These are phyloP conservation scores for Temnothorax ravouxi DNA, from an alignment of 2,888 invertebrate genomes.

Conservation along the genomic window DNA sequence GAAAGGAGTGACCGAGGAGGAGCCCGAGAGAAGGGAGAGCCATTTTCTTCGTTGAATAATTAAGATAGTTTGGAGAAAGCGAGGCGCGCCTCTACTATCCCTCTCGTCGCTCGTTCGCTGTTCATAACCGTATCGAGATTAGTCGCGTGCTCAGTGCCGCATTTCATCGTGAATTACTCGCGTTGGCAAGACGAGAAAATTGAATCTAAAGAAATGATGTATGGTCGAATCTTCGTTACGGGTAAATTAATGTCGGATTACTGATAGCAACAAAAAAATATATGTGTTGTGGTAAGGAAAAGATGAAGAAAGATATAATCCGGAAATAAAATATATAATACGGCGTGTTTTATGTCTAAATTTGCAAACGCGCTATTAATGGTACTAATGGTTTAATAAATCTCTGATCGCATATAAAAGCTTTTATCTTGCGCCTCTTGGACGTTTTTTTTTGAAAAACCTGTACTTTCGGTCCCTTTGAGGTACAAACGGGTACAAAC, in stretches of 20 bases:
- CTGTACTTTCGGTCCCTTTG: too few species aligned
- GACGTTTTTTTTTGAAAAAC: too few species aligned
- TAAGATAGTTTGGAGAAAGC: conserved; percentile 51
- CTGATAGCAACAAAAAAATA: not conserved
- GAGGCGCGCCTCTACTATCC: conserved; percentile 31
- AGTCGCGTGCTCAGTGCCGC: not conserved
- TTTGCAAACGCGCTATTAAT: not conserved
- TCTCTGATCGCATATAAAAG: not conserved
- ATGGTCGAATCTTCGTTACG: not conserved
- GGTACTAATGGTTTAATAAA: not conserved
- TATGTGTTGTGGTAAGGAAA: not conserved
- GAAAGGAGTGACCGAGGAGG: not conserved
- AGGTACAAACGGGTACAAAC: too few species aligned
- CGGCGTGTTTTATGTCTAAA: not conserved
- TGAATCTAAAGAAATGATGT: not conserved
- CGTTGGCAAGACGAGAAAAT: conserved; percentile 4
- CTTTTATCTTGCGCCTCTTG: not conserved
- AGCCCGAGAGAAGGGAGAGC: conserved; percentile 11
- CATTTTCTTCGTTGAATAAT: conserved; percentile 50
- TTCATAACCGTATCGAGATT: conserved; percentile 38
- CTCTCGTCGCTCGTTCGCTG: conserved; percentile 20
- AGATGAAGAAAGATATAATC: not conserved
- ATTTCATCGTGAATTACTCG: conserved; percentile 25
- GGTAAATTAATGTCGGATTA: not conserved
- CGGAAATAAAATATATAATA: not conserved